Base-by-base conservation (phyloP, 2,113 vertebrate genomes). In the Alethe diademata region DNA sequence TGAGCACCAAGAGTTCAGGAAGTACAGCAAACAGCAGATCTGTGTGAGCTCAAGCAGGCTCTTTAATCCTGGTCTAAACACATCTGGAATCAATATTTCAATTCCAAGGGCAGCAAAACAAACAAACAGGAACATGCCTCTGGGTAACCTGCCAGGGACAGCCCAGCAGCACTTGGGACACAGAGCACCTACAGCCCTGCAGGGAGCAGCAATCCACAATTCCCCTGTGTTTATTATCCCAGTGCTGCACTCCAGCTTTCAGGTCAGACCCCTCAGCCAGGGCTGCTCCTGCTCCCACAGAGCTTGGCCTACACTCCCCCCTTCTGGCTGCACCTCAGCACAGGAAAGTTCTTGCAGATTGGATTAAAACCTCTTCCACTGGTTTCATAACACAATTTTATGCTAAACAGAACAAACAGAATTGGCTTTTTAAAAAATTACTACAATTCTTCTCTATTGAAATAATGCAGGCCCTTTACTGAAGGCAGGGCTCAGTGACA, bases 251-350 rank as follows among this genome's bases (percentile, higher is more conserved):
- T 38, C 19, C 25, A 43, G 29, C 5, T 20, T 18, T 24, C 1
- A 40, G n/a, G 38, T 8, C 75, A 48, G 61, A 36, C 10, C 17
- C 20, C 75, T 82, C 28, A 23, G 53, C 31, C 81, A 74, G 69
- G 42, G 64, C 25, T 15, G 36, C 0, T 79, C 80, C 89, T 75
- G 48, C 13, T 40, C n/a, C 92, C 11, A 19, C 10, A 88, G 86
- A 91, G 45, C 92, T 96, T 96, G 86, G 43, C 93, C 78, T 93
- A 91, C 86, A 93, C 73, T 91, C 91, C 97, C 97, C 96, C 54
- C 98, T 97, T 95, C 97, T 97, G 98, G 97, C 67, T 87, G 95
- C 78, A 86, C 25, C 54, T 60, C 45, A 57, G 53, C 83, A 92
- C 48, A 15, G 33, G n/a, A 40, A 54, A 45, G 45, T 13, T 64